A percentile compares a stretch with the other conserved stretches of the same genome.
Conservation (phyloP, 2,113 vertebrate species). For the Centrocercus urophasianus region DNA sequence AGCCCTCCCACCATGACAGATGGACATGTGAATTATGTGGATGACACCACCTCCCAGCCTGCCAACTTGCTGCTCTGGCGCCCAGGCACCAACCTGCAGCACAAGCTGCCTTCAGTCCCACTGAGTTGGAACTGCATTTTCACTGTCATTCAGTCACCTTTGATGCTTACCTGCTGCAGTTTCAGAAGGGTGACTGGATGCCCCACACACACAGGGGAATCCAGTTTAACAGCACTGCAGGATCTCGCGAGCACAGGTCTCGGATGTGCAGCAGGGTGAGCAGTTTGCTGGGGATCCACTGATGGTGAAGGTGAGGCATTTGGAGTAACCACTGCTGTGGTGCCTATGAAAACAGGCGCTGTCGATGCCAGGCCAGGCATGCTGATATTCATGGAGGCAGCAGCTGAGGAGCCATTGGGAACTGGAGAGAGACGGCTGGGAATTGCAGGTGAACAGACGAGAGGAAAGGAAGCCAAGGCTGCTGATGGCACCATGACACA, state of each 20-base stretch:
- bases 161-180: slow-evolving; percentile 79
- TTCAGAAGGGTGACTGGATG: slow-evolving; percentile 66
- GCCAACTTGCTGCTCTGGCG: not conserved
- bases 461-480: slow-evolving; percentile 80
- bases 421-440: slow-evolving; percentile 24
- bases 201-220: slow-evolving; percentile 66
- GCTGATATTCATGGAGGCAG: slow-evolving; percentile 74
- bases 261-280: slow-evolving; percentile 32
- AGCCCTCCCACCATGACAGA: not conserved
- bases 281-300: slow-evolving; percentile 48
- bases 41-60: accelerated
- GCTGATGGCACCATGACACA: slow-evolving; percentile 87
- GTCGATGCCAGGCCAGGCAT: slow-evolving; percentile 77
- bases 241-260: slow-evolving; percentile 68
- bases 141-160: not conserved
- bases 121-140: no score
- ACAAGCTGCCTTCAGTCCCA: accelerated
- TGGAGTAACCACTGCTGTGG: slow-evolving; percentile 62
- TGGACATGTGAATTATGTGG: not conserved
- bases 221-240: slow-evolving; percentile 44
- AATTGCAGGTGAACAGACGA: slow-evolving; percentile 79
- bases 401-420: slow-evolving; percentile 40
- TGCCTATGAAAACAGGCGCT: slow-evolving; percentile 79
- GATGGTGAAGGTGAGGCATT: slow-evolving; percentile 8
- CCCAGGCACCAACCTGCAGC: accelerated